These are phyloP conservation scores for Sylvicapra grimmia DNA, from an alignment of 2,113 vertebrate species.

Conservation along the genomic window DNA sequence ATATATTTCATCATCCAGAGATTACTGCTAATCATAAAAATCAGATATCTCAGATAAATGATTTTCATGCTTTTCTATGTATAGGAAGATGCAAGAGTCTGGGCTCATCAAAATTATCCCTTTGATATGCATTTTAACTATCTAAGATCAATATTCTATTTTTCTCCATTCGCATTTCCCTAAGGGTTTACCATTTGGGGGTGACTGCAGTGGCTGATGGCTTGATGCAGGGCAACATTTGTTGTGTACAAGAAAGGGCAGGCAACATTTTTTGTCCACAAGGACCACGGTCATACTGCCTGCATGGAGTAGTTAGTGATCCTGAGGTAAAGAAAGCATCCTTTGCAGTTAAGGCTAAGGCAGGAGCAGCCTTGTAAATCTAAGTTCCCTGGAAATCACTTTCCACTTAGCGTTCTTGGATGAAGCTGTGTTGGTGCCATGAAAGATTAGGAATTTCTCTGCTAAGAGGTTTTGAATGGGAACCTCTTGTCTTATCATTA, in stretches of 20 bases:
- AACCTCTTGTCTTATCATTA: not conserved
- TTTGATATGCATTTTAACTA: not conserved
- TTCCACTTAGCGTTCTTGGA: not conserved
- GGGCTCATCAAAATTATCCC: not conserved
- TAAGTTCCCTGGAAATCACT: not conserved
- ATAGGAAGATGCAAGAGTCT: not conserved
- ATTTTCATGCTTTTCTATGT: not conserved
- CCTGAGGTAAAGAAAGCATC: not conserved
- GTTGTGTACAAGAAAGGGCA: not conserved
- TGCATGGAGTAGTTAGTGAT: not conserved
- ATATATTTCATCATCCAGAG: not conserved
- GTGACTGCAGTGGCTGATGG: not conserved
- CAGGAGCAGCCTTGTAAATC: accelerated
- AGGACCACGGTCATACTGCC: not conserved
- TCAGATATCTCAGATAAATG: no score
- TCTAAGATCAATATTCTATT: not conserved
- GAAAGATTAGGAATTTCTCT: not conserved
- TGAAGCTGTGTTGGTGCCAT: not conserved
- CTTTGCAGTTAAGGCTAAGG: not conserved
- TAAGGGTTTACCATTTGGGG: not conserved
- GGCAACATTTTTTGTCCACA: not conserved
- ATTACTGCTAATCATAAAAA: not conserved
- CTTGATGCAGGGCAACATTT: not conserved
- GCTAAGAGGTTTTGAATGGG: not conserved
- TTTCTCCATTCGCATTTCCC: not conserved